Evolutionary conservation across 2,888 invertebrate genomes (phyloP).

Genomic region (Tiliacea citrago): DNA sequence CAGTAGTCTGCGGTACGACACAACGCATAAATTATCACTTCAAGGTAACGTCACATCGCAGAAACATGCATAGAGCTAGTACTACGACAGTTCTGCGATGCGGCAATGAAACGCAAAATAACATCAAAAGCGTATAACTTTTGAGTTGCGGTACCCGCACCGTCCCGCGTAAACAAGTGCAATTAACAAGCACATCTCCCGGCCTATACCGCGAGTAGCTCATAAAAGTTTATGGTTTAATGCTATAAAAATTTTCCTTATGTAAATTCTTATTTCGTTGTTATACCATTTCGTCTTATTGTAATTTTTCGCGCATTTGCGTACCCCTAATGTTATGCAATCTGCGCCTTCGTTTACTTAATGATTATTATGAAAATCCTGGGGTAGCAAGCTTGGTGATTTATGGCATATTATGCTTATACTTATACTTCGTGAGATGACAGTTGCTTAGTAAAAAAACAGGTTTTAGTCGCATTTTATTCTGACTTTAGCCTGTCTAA

Average conservation of each 20-base stretch:
- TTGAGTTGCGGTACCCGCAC: neutral
- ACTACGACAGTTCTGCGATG: neutral
- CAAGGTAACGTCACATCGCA: neutral
- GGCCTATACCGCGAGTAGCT: slow-evolving; percentile 59
- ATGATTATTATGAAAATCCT: slow-evolving; percentile 47
- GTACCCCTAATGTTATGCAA: slow-evolving; percentile 46
- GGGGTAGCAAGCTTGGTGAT: slow-evolving; percentile 6
- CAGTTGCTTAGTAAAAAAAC: too few relatives aligned
- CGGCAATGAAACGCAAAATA: neutral
- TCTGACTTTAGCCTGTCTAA: neutral
- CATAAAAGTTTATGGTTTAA: slow-evolving; percentile 79
- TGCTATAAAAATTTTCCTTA: slow-evolving; percentile 73
- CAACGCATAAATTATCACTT: neutral
- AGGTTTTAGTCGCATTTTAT: neutral
- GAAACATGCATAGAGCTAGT: neutral
- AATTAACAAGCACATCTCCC: slow-evolving; percentile 58
- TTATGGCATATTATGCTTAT: slow-evolving; percentile 13
- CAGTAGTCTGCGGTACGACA: neutral
- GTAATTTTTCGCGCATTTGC: slow-evolving; percentile 51
- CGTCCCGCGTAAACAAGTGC: slow-evolving; percentile 27
- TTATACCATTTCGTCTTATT: slow-evolving; percentile 27
- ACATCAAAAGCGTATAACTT: neutral
- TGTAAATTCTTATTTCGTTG: slow-evolving; percentile 73
- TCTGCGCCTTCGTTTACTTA: slow-evolving; percentile 36
- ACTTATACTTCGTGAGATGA: neutral